A percentile compares a stretch with the other conserved stretches of the same genome.
Evolutionary conservation across 2,888 invertebrate genomes (phyloP).

Genomic region (Macaria liturata): DNA sequence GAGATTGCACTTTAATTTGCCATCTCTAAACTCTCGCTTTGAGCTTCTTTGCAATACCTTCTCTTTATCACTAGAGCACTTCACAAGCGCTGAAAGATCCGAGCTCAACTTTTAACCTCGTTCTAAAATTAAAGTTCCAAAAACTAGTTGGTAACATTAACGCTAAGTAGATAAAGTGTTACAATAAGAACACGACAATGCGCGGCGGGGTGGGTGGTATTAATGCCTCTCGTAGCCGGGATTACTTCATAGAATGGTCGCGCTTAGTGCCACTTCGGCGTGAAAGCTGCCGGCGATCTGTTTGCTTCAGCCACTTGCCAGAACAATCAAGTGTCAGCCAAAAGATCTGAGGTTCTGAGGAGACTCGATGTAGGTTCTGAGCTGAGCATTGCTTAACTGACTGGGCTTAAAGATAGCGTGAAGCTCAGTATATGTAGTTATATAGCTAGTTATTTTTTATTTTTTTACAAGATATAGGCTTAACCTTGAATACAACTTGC

Average conservation of each 20-base stretch:
- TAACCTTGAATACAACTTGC: no score
- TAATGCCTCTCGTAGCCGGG: constrained; percentile 69
- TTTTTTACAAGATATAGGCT: no score
- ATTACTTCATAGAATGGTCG: constrained; percentile 72
- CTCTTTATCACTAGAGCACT: no score
- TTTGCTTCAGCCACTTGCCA: constrained; percentile 57
- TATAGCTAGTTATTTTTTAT: no score
- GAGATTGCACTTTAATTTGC: no score
- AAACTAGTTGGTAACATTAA: constrained; percentile 26
- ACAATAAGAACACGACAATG: constrained; percentile 58
- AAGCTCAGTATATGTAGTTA: no score
- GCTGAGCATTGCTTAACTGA: constrained; percentile 10
- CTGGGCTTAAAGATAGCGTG: background rate
- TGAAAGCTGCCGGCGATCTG: constrained; percentile 69
- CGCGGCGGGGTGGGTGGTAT: constrained; percentile 39
- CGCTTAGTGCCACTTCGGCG: constrained; percentile 66
- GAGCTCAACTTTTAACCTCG: constrained; percentile 1
- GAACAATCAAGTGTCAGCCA: constrained; percentile 56
- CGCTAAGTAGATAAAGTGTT: constrained; percentile 40
- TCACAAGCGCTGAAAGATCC: background rate
- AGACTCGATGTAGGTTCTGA: constrained; percentile 25
- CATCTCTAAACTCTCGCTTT: no score
- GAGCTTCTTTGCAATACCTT: no score
- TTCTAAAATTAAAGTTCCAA: constrained; percentile 17
- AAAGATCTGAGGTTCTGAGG: constrained; percentile 38